Conservation (phyloP, 2,113 vertebrate species). For the Laticauda colubrina region DNA sequence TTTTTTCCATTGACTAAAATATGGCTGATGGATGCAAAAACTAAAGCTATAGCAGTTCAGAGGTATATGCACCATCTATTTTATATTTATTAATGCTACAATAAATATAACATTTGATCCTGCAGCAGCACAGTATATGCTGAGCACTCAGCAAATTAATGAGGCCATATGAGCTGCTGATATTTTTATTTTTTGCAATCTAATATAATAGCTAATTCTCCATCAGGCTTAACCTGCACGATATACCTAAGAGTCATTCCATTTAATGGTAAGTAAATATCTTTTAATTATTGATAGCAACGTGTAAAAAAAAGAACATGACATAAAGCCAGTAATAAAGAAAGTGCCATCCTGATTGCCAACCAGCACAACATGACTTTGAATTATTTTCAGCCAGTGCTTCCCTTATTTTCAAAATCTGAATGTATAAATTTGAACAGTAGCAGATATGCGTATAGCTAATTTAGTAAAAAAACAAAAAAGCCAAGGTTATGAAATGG, state of each 20-base stretch:
- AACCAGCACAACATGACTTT: neutral
- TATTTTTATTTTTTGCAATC: constrained; percentile 11
- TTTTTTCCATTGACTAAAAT: neutral
- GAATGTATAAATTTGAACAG: neutral
- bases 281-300: neutral
- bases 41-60: constrained; percentile 1
- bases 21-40: constrained; percentile 15
- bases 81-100: constrained; percentile 9
- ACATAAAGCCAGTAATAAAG: neutral
- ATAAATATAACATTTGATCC: constrained; percentile 17
- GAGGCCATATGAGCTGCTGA: constrained; percentile 3
- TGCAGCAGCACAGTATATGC: constrained; percentile 12
- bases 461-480: neutral
- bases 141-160: constrained; percentile 21
- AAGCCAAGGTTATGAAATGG: neutral
- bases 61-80: neutral
- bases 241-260: neutral
- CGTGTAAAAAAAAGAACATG: neutral
- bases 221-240: neutral
- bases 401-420: neutral
- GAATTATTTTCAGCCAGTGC: neutral
- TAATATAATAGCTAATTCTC: neutral
- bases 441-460: neutral
- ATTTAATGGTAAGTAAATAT: neutral
- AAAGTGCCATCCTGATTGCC: neutral